Percentiles rank a stretch among this genome's conserved stretches.
Conservation (phyloP, 2,113 vertebrate species). For the Cryptomyrus ogoouensis region DNA sequence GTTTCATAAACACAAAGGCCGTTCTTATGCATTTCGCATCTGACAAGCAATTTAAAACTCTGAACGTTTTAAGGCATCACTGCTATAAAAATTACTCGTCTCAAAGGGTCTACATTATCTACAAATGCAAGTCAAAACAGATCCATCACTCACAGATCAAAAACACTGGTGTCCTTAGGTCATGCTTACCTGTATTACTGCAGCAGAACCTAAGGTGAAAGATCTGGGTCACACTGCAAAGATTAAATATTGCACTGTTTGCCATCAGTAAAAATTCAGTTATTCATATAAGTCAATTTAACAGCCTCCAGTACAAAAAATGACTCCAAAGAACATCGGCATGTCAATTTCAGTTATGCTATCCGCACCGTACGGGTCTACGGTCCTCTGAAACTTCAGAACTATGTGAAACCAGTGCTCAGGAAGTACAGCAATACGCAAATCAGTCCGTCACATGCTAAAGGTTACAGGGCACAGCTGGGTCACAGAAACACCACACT, state of each 20-base stretch:
- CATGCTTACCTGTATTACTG: conserved; percentile 99
- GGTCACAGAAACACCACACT: not conserved
- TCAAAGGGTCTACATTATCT: conserved; percentile 29
- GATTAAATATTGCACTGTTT: conserved; percentile 96
- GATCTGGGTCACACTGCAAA: conserved; percentile 98
- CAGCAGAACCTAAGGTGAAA: conserved; percentile 99
- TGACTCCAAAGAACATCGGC: conserved; percentile 37
- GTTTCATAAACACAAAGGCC: conserved; percentile 22
- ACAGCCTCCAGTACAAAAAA: conserved; percentile 81
- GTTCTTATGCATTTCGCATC: conserved; percentile 16
- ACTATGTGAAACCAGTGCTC: conserved; percentile 48
- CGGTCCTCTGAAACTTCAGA: conserved; percentile 22
- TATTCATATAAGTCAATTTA: conserved; percentile 73
- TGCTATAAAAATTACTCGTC: not conserved
- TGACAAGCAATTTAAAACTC: conserved; percentile 7
- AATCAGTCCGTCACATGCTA: conserved; percentile 53
- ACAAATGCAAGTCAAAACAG: conserved; percentile 29
- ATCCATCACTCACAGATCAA: conserved; percentile 45
- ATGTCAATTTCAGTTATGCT: conserved; percentile 30
- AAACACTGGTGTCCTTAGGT: conserved; percentile 77
- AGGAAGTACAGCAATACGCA: conserved; percentile 35
- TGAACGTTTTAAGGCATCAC: conserved; percentile 11
- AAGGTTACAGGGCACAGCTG: conserved; percentile 22
- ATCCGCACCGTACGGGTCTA: conserved; percentile 22
- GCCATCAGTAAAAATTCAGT: conserved; percentile 94